These are phyloP conservation scores for Misgurnus mizolepis DNA, from an alignment of 2,113 vertebrate genomes.

Conservation along the genomic window DNA sequence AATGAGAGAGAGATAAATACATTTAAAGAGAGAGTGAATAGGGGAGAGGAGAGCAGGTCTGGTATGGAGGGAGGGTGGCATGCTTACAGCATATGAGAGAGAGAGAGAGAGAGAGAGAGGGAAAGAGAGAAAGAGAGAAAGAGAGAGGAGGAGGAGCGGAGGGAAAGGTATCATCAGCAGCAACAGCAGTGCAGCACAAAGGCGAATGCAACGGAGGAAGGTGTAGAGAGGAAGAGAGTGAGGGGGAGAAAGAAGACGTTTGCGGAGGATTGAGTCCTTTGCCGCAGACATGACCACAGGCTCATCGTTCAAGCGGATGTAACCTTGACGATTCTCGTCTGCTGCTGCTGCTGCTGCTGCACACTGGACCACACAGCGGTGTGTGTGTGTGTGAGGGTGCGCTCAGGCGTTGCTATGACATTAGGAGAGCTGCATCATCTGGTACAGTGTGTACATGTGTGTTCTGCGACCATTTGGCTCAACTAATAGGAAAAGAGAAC, in stretches of 20 bases:
- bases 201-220: slow-evolving; percentile 25
- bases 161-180: slow-evolving; percentile 57
- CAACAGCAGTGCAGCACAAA: slow-evolving; percentile 55
- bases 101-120: slow-evolving; percentile 39
- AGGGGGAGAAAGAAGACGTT: slow-evolving; percentile 54
- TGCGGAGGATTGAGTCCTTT: slow-evolving; percentile 64
- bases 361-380: slow-evolving; percentile 62
- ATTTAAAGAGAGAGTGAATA: slow-evolving; percentile 33
- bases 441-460: slow-evolving; percentile 19
- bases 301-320: slow-evolving; percentile 65
- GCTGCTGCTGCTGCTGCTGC: slow-evolving; percentile 45
- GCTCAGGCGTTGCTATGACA: slow-evolving; percentile 33
- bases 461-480: neutral
- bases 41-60: neutral
- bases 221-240: slow-evolving; percentile 39
- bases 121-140: slow-evolving; percentile 53
- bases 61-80: slow-evolving; percentile 51
- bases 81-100: slow-evolving; percentile 65
- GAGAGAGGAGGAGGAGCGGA: slow-evolving; percentile 48
- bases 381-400: slow-evolving; percentile 61
- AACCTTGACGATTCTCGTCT: slow-evolving; percentile 67
- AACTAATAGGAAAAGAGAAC: slow-evolving; percentile 33
- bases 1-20: slow-evolving; percentile 61
- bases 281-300: slow-evolving; percentile 67
- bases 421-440: slow-evolving; percentile 28